phyloP scores from a whole-genome alignment of 2,797 vertebrate species.

The Eulemur rubriventer region DNA sequence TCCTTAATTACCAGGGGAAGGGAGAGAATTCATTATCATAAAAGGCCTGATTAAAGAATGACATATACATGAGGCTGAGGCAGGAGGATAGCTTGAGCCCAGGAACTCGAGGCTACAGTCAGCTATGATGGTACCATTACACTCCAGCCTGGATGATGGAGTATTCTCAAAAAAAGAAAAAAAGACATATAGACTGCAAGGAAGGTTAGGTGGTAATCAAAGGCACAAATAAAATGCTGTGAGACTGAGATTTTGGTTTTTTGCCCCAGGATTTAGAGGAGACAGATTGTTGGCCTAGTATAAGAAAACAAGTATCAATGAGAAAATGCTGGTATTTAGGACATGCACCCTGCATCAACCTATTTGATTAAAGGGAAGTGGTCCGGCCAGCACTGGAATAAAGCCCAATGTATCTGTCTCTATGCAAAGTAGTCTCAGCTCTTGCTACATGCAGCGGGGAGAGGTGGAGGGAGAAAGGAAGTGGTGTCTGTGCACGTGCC shows the following conservation, averaged over 20 bases:
- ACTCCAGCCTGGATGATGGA: background rate
- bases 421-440: background rate
- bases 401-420: background rate
- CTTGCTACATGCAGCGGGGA: background rate
- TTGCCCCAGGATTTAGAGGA: background rate
- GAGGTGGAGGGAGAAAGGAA: background rate
- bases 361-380: background rate
- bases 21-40: background rate
- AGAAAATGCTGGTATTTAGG: background rate
- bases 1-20: background rate
- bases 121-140: background rate
- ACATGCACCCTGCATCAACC: background rate
- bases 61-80: background rate
- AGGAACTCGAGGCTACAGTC: background rate
- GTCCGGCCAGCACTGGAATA: background rate
- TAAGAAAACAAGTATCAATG: background rate
- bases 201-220: background rate
- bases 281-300: background rate
- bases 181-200: background rate
- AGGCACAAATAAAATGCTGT: background rate
- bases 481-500: rapidly evolving
- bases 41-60: conserved; percentile 25
- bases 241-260: background rate
- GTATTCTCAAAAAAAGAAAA: background rate
- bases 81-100: background rate